A percentile compares a stretch with the other conserved stretches of the same genome.
Conservation (phyloP, 2,113 vertebrate genomes). For the western clawed frog (Xenopus tropicalis) region UCB_Xtro_10.0 CM004445.2:117235001-117235500, state of each 20-base stretch:
- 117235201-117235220: too few species aligned
- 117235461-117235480: not conserved
- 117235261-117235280: not conserved
- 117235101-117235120: too few species aligned
- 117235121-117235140: too few species aligned
- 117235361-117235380: not conserved
- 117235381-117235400: conserved; percentile 18
- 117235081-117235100: too few species aligned
- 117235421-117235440: conserved; percentile 20
- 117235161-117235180: too few species aligned
- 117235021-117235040: too few species aligned
- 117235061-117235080: too few species aligned
- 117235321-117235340: not conserved
- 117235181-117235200: too few species aligned
- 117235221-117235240: too few species aligned
- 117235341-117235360: not conserved
- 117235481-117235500: conserved; percentile 58
- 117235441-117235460: conserved; percentile 33
- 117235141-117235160: too few species aligned
- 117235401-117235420: conserved; percentile 13
- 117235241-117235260: not conserved
- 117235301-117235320: not conserved
- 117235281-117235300: not conserved
- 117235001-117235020: too few species aligned
- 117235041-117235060: too few species aligned